phyloP scores from a whole-genome alignment of 2,797 vertebrate genomes.

The Allobates femoralis region DNA sequence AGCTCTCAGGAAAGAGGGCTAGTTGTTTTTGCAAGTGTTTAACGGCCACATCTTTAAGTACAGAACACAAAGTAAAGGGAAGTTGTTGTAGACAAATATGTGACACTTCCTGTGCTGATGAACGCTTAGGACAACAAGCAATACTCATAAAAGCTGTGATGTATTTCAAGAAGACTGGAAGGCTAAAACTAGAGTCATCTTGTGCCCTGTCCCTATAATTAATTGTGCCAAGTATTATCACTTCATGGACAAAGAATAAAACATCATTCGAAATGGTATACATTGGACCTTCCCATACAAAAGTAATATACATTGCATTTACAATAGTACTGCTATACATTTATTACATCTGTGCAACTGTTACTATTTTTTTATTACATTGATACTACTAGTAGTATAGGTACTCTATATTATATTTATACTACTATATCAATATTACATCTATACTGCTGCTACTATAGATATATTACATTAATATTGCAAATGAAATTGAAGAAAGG shows the following conservation, averaged over 20 bases:
- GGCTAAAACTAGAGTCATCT: background rate
- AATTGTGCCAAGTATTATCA: background rate
- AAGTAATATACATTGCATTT: background rate
- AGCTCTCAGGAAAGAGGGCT: conserved; percentile 59
- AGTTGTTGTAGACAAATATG: conserved; percentile 58
- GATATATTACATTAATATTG: background rate
- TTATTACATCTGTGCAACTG: background rate
- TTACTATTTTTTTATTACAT: background rate
- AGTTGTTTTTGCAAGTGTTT: conserved; percentile 60
- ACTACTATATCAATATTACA: background rate
- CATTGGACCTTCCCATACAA: no score
- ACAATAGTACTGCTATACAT: background rate
- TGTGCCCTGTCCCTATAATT: background rate
- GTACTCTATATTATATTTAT: background rate
- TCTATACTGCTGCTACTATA: background rate
- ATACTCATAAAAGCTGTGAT: conserved; percentile 32
- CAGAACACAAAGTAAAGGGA: conserved; percentile 53
- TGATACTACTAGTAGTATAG: background rate
- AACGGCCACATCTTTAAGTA: conserved; percentile 56
- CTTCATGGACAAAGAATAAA: background rate
- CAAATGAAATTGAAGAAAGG: no score
- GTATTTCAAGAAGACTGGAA: conserved; percentile 17
- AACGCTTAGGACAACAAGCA: conserved; percentile 42
- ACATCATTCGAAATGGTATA: background rate
- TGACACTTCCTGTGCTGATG: conserved; percentile 54